These are phyloP conservation scores for Pseudochromis fuscus DNA, from an alignment of 2,797 vertebrate genomes.

Conservation along the genomic window DNA sequence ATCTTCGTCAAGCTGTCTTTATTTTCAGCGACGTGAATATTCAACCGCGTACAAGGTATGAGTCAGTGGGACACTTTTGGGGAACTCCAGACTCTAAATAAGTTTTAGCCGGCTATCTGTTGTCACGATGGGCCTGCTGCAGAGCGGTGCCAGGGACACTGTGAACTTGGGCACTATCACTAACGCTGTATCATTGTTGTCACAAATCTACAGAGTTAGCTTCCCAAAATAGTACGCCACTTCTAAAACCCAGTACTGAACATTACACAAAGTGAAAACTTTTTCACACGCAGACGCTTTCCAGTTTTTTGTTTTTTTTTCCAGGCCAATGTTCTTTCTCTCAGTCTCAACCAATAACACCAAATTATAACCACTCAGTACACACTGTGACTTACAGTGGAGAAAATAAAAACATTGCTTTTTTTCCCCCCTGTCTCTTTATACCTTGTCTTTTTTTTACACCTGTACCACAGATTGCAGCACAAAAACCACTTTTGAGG, in stretches of 20 bases:
- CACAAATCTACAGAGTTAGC: slow-evolving; percentile 39
- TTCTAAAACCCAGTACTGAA: neutral
- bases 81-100: slow-evolving; percentile 73
- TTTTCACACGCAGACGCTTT: neutral
- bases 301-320: slow-evolving; percentile 29
- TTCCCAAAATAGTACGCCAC: too few species aligned
- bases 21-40: slow-evolving; percentile 58
- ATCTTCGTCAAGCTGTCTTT: slow-evolving; percentile 31
- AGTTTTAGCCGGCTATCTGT: slow-evolving; percentile 48
- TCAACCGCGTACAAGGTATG: slow-evolving; percentile 51
- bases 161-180: slow-evolving; percentile 18
- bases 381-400: slow-evolving; percentile 31
- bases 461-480: slow-evolving; percentile 2
- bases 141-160: slow-evolving; percentile 40
- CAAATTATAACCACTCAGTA: slow-evolving; percentile 28
- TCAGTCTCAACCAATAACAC: slow-evolving; percentile 44
- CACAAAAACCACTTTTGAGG: slow-evolving; percentile 7
- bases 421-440: slow-evolving; percentile 11
- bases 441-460: slow-evolving; percentile 7
- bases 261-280: neutral
- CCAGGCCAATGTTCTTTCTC: slow-evolving; percentile 41
- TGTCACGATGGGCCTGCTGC: slow-evolving; percentile 32
- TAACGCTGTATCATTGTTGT: slow-evolving; percentile 34
- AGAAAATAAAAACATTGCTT: slow-evolving; percentile 9
- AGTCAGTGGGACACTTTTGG: slow-evolving; percentile 72